These are phyloP conservation scores for Oscheius sp. DNA, from an alignment of 2,888 invertebrate genomes.

Conservation along the genomic window DNA sequence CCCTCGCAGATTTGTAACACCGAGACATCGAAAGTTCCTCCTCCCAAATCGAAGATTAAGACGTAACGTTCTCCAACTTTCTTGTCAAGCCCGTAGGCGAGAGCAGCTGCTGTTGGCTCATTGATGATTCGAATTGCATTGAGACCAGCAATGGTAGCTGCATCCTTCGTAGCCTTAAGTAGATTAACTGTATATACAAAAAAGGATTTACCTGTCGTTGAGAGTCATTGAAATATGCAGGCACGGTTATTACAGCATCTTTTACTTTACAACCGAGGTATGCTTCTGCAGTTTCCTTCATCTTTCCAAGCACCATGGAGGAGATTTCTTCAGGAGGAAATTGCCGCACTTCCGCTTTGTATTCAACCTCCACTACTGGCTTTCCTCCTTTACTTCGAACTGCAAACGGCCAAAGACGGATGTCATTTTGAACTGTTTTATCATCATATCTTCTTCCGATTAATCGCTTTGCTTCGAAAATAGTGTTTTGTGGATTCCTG, in stretches of 20 bases:
- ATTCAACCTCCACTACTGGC: constrained; percentile 77
- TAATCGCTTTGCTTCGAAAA: constrained; percentile 70
- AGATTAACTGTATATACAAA: too few relatives aligned
- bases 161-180: constrained; percentile 76
- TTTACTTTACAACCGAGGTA: constrained; percentile 60
- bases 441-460: constrained; percentile 74
- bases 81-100: constrained; percentile 80
- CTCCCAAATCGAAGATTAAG: constrained; percentile 70
- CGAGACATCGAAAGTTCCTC: constrained; percentile 74
- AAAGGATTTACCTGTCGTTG: too few relatives aligned
- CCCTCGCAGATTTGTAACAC: constrained; percentile 55
- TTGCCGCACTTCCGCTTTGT: constrained; percentile 85
- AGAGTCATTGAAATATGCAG: constrained; percentile 81
- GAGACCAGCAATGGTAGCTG: constrained; percentile 72
- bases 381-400: constrained; percentile 55
- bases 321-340: constrained; percentile 69
- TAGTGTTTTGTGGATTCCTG: constrained; percentile 71
- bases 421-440: constrained; percentile 63
- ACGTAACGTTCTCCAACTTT: constrained; percentile 60
- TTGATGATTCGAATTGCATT: constrained; percentile 73
- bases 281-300: constrained; percentile 72
- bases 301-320: constrained; percentile 67
- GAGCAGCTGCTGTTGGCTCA: constrained; percentile 77
- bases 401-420: constrained; percentile 69
- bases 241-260: constrained; percentile 86